Conservation (phyloP, 2,888 invertebrate genomes). For the Copidosoma aretas region DNA sequence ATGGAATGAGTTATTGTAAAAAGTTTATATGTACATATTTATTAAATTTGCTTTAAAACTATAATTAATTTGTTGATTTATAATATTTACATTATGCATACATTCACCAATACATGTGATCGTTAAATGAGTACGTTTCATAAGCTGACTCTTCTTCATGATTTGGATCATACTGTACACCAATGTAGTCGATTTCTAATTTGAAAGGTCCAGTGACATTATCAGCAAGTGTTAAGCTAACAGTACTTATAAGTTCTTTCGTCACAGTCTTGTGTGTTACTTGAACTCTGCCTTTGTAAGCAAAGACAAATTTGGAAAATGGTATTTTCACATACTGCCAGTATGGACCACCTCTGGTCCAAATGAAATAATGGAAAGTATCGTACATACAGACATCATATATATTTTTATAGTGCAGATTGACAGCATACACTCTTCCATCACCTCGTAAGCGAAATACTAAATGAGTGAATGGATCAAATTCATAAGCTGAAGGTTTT, state of each 20-base stretch:
- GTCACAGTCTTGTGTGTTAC: slow-evolving; percentile 76
- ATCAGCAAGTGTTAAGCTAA: slow-evolving; percentile 86
- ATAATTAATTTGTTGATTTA: slow-evolving; percentile 12
- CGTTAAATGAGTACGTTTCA: slow-evolving; percentile 64
- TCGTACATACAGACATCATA: slow-evolving; percentile 91
- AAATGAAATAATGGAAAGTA: slow-evolving; percentile 83
- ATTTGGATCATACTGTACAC: slow-evolving; percentile 79
- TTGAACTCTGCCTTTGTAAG: slow-evolving; percentile 84
- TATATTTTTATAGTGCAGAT: slow-evolving; percentile 76
- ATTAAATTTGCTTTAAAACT: slow-evolving; percentile 37
- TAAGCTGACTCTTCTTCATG: slow-evolving; percentile 90
- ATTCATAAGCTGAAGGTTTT: slow-evolving; percentile 74
- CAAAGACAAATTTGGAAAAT: slow-evolving; percentile 88
- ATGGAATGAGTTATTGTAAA: slow-evolving; percentile 31
- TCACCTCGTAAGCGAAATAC: slow-evolving; percentile 89
- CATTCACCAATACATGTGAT: slow-evolving; percentile 15
- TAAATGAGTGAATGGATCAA: slow-evolving; percentile 77
- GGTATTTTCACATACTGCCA: slow-evolving; percentile 94
- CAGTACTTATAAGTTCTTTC: slow-evolving; percentile 70
- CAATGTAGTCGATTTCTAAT: slow-evolving; percentile 93
- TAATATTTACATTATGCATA: slow-evolving; percentile 29
- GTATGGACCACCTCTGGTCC: slow-evolving; percentile 96
- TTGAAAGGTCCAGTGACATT: slow-evolving; percentile 82
- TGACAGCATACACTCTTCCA: slow-evolving; percentile 87
- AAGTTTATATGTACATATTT: slow-evolving; percentile 41